Percentiles rank a stretch among this genome's conserved stretches.
phyloP scores from a whole-genome alignment of 2,797 vertebrate species.

The Acanthurus tractus region DNA sequence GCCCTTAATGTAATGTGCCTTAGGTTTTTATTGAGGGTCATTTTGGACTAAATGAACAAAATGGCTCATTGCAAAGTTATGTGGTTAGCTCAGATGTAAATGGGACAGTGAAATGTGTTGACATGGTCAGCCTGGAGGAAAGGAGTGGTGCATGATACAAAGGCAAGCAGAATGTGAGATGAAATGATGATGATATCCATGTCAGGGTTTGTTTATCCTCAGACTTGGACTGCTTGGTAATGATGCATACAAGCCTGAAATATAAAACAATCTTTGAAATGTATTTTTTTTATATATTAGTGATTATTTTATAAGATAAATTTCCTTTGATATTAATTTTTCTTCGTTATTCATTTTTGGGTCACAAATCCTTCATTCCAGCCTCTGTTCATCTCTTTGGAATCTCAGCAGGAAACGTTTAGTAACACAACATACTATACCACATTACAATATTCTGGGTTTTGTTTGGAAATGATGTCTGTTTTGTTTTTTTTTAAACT shows the following conservation, averaged over 20 bases:
- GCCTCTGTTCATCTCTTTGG: constrained; percentile 41
- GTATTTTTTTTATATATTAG: constrained; percentile 58
- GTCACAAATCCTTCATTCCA: constrained; percentile 74
- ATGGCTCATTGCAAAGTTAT: constrained; percentile 31
- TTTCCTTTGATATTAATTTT: constrained; percentile 63
- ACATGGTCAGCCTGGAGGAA: constrained; percentile 16
- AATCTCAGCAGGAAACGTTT: constrained; percentile 19
- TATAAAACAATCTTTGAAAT: constrained; percentile 23
- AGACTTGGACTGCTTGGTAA: constrained; percentile 38
- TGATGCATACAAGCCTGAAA: constrained; percentile 43
- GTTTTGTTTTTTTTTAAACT: constrained; percentile 33
- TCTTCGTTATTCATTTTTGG: constrained; percentile 32
- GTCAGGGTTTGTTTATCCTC: constrained; percentile 40
- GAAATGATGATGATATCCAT: constrained; percentile 32
- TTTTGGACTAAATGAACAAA: constrained; percentile 40
- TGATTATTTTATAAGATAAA: constrained; percentile 75
- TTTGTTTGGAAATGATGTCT: constrained; percentile 48
- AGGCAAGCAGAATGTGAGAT: constrained; percentile 39
- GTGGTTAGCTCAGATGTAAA: constrained; percentile 38
- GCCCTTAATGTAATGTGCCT: constrained; percentile 36
- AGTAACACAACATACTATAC: constrained; percentile 28
- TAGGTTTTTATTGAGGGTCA: constrained; percentile 31
- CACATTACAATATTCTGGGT: constrained; percentile 23
- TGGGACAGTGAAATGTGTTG: constrained; percentile 20
- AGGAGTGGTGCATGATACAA: constrained; percentile 34